Percentiles rank a stretch among this genome's conserved stretches.
These are phyloP conservation scores for Lithodes maja DNA, from an alignment of 2,888 invertebrate genomes.

Conservation along the genomic window DNA sequence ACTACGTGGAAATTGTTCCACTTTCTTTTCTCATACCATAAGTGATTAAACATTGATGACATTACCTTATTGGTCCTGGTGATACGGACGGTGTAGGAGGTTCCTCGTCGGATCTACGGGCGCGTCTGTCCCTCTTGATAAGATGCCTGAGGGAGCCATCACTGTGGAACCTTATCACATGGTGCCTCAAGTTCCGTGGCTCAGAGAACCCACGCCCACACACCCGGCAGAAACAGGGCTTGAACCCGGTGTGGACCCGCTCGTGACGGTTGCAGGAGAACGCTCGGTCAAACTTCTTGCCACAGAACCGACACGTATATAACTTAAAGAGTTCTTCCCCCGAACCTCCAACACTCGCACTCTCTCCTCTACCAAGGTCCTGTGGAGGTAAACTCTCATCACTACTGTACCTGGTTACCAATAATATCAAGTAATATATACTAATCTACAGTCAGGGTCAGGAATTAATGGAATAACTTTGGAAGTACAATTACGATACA, in stretches of 20 bases:
- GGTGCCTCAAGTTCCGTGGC: slow-evolving; percentile 68
- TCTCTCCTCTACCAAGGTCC: background rate
- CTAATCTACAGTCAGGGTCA: too few relatives aligned
- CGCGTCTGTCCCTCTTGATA: slow-evolving; percentile 63
- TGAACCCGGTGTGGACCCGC: slow-evolving; percentile 69
- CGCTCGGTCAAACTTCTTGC: slow-evolving; percentile 70
- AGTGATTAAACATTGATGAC: too few relatives aligned
- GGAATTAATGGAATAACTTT: too few relatives aligned
- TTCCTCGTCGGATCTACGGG: slow-evolving; percentile 42
- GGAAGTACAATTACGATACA: too few relatives aligned
- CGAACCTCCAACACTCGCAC: background rate
- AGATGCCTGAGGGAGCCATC: slow-evolving; percentile 69
- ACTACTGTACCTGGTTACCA: too few relatives aligned
- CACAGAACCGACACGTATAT: slow-evolving; percentile 68
- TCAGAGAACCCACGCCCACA: slow-evolving; percentile 70
- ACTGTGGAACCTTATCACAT: slow-evolving; percentile 70
- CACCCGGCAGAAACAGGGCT: slow-evolving; percentile 68
- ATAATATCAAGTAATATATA: too few relatives aligned
- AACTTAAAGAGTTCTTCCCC: slow-evolving; percentile 68
- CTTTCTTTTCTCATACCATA: too few relatives aligned
- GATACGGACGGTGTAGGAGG: slow-evolving; percentile 35
- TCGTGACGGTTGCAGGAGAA: slow-evolving; percentile 70
- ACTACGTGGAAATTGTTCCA: too few relatives aligned
- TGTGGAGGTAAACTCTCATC: too few relatives aligned
- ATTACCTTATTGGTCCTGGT: slow-evolving; percentile 43